Evolutionary conservation across 2,888 invertebrate species (phyloP).

Genomic region (Napeogenes inachia): DNA sequence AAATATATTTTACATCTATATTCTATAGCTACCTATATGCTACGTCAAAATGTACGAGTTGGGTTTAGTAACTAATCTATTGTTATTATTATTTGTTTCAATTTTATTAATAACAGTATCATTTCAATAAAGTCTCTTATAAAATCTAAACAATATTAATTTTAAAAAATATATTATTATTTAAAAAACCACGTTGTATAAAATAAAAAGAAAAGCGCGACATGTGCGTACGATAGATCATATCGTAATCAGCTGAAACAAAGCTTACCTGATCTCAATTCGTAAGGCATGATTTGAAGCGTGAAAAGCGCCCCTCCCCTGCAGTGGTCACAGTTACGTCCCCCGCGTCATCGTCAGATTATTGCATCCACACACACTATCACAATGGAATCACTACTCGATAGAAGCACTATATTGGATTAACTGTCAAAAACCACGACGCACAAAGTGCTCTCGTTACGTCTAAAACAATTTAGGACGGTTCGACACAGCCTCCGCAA

Average conservation of each 20-base stretch:
- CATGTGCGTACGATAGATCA: slow-evolving; percentile 8
- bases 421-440: slow-evolving; percentile 51
- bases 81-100: too few species aligned
- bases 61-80: too few species aligned
- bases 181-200: background rate
- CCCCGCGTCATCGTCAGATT: slow-evolving; percentile 58
- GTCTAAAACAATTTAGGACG: slow-evolving; percentile 50
- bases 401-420: slow-evolving; percentile 32
- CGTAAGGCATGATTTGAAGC: slow-evolving; percentile 70
- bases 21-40: too few species aligned
- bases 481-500: slow-evolving; percentile 58
- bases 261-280: slow-evolving; percentile 71
- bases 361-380: slow-evolving; percentile 52
- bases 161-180: background rate
- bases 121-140: too few species aligned
- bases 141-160: too few species aligned
- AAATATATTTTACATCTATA: too few species aligned
- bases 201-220: slow-evolving; percentile 18
- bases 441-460: slow-evolving; percentile 50
- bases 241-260: slow-evolving; percentile 33
- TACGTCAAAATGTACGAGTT: too few species aligned
- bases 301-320: slow-evolving; percentile 63
- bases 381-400: slow-evolving; percentile 39
- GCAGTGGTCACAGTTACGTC: slow-evolving; percentile 59
- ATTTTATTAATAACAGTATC: too few species aligned